Conservation (phyloP, 2,888 invertebrate genomes). For the Oscheius onirici region DNA sequence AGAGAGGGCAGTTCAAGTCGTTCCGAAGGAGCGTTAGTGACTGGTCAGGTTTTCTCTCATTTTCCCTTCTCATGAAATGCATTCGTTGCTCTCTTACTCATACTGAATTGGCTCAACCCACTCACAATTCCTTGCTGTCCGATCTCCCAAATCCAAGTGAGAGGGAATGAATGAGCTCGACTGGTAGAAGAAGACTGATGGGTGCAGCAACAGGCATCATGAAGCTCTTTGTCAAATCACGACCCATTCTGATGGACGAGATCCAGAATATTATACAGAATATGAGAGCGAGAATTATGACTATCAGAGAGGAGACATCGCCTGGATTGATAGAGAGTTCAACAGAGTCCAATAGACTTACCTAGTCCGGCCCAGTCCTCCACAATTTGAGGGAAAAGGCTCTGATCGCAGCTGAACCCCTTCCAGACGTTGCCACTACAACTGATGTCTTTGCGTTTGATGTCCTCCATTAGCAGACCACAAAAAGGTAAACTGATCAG, state of each 20-base stretch:
- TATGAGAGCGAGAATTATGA: neutral
- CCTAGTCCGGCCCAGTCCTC: neutral
- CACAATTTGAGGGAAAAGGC: constrained; percentile 15
- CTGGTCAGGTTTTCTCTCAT: too few species aligned
- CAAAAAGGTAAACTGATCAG: neutral
- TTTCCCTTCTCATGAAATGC: too few species aligned
- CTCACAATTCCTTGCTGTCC: neutral
- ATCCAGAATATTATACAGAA: constrained; percentile 18
- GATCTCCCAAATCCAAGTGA: neutral
- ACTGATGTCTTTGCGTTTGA: neutral
- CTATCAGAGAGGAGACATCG: neutral
- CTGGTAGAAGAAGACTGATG: neutral
- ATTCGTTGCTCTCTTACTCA: too few species aligned
- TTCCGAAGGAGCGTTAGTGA: too few species aligned
- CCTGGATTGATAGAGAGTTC: neutral
- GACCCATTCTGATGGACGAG: neutral
- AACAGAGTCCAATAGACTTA: neutral
- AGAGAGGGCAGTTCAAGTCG: too few species aligned
- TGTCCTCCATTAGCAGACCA: constrained; percentile 2
- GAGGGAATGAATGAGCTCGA: constrained; percentile 13
- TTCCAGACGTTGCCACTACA: constrained; percentile 9
- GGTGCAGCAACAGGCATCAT: constrained; percentile 15
- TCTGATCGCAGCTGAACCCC: constrained; percentile 3
- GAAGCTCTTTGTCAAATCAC: constrained; percentile 18
- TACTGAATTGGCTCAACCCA: too few species aligned